Percentiles rank a stretch among this genome's conserved stretches.
Conservation (phyloP, 2,797 vertebrate species). For the Peromyscus nudipes region DNA sequence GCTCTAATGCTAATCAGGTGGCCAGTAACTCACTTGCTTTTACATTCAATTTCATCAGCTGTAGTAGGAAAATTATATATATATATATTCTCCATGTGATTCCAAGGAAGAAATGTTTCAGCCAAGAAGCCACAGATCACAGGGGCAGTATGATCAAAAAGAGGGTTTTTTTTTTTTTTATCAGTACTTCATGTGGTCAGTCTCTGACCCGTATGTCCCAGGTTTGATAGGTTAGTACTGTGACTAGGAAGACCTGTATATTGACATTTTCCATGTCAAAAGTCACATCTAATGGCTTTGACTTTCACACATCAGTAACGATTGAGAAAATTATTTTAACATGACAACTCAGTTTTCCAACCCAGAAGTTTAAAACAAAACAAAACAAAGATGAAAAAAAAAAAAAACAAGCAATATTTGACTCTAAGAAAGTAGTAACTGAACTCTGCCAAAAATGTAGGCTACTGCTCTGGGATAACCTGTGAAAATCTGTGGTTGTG, state of each 20-base stretch:
- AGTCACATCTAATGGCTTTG: neutral
- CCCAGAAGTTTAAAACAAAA: slow-evolving; percentile 34
- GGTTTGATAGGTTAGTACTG: slow-evolving; percentile 63
- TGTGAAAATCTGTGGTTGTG: slow-evolving; percentile 31
- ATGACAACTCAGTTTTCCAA: slow-evolving; percentile 69
- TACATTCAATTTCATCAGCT: slow-evolving; percentile 71
- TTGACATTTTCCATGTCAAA: slow-evolving; percentile 10
- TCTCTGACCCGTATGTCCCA: slow-evolving; percentile 67
- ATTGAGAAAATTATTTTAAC: slow-evolving; percentile 57
- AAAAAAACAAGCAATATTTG: neutral
- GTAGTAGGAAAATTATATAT: slow-evolving; percentile 70
- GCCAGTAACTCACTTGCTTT: slow-evolving; percentile 70
- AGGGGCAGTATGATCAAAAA: slow-evolving; percentile 66
- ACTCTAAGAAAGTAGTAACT: neutral
- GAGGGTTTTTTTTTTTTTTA: neutral
- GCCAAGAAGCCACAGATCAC: slow-evolving; percentile 66
- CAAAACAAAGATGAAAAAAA: no score
- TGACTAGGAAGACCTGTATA: slow-evolving; percentile 68
- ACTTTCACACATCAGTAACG: slow-evolving; percentile 56
- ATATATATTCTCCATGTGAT: slow-evolving; percentile 39
- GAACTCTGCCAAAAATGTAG: neutral
- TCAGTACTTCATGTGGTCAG: slow-evolving; percentile 55
- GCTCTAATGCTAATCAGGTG: slow-evolving; percentile 72
- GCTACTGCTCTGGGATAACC: neutral
- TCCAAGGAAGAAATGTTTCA: slow-evolving; percentile 68